Conservation (phyloP, 2,113 vertebrate genomes). For the Sardina pilchardus region DNA sequence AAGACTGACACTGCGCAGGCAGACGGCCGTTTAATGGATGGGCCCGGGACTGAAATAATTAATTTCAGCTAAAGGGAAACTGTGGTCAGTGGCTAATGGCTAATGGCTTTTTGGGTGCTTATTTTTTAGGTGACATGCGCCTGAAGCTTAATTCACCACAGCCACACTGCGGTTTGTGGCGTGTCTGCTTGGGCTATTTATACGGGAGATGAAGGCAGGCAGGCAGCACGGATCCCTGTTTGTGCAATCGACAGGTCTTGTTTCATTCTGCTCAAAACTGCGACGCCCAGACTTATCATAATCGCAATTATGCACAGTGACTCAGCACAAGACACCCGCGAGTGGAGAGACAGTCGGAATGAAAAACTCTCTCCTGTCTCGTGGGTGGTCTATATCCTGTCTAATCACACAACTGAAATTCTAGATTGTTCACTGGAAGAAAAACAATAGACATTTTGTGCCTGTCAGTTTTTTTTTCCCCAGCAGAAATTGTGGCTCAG, state of each 20-base stretch:
- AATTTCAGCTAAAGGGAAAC: slow-evolving; percentile 41
- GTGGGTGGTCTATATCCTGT: neutral
- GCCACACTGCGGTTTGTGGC: slow-evolving; percentile 47
- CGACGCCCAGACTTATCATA: neutral
- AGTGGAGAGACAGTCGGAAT: neutral
- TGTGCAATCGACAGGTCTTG: slow-evolving; percentile 5
- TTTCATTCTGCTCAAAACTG: neutral
- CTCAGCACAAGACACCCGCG: neutral
- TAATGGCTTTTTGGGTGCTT: slow-evolving; percentile 39
- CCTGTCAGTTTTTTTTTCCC: neutral
- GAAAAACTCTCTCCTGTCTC: neutral
- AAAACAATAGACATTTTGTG: neutral
- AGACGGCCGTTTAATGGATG: slow-evolving; percentile 34
- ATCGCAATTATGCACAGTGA: neutral
- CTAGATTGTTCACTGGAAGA: slow-evolving; percentile 13
- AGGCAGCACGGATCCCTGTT: slow-evolving; percentile 7
- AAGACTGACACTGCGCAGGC: slow-evolving; percentile 21
- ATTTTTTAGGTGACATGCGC: slow-evolving; percentile 46
- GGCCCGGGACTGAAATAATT: slow-evolving; percentile 33
- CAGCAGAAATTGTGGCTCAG: neutral
- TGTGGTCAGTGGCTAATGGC: slow-evolving; percentile 48
- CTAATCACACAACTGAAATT: neutral
- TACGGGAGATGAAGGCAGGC: neutral
- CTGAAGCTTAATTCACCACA: slow-evolving; percentile 19
- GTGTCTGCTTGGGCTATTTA: slow-evolving; percentile 28